These are phyloP conservation scores for Apis laboriosa DNA, from an alignment of 1,140 invertebrate genomes.

Conservation along the genomic window DNA sequence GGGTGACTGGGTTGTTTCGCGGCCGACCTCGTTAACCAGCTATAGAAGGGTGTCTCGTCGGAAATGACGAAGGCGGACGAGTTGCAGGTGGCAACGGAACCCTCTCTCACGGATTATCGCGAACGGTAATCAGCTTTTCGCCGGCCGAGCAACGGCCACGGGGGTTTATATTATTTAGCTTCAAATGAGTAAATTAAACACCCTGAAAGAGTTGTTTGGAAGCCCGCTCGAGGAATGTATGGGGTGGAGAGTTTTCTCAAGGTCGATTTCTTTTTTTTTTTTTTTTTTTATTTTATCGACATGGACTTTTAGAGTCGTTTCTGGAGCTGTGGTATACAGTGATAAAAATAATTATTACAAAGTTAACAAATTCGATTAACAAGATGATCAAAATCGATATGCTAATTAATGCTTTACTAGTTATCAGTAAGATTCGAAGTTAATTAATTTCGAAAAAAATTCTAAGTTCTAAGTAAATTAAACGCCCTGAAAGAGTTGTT, in stretches of 20 bases:
- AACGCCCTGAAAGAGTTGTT: constrained; percentile 1
- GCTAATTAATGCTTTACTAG: too few relatives aligned
- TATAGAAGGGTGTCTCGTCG: constrained; percentile 47
- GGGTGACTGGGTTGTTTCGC: constrained; percentile 62
- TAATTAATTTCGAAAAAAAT: too few relatives aligned
- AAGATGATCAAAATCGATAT: too few relatives aligned
- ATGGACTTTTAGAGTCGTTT: too few relatives aligned
- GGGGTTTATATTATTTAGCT: constrained; percentile 45
- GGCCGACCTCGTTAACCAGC: constrained; percentile 66
- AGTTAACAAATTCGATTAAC: too few relatives aligned
- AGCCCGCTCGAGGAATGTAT: too few relatives aligned
- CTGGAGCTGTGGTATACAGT: too few relatives aligned
- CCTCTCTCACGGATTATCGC: constrained; percentile 55
- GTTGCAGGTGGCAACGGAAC: constrained; percentile 43
- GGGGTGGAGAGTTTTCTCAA: too few relatives aligned
- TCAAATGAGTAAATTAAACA: constrained; percentile 42
- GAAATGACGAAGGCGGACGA: constrained; percentile 49
- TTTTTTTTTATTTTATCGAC: too few relatives aligned
- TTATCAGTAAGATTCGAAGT: too few relatives aligned
- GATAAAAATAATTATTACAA: too few relatives aligned
- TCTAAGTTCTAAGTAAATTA: constrained; percentile 34
- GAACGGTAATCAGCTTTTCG: constrained; percentile 67
- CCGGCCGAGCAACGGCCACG: constrained; percentile 17
- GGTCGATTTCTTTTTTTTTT: not conserved
- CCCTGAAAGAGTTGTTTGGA: not conserved